These are phyloP conservation scores for Phalloptychus januarius DNA, from an alignment of 2,797 vertebrate genomes.

Conservation along the genomic window DNA sequence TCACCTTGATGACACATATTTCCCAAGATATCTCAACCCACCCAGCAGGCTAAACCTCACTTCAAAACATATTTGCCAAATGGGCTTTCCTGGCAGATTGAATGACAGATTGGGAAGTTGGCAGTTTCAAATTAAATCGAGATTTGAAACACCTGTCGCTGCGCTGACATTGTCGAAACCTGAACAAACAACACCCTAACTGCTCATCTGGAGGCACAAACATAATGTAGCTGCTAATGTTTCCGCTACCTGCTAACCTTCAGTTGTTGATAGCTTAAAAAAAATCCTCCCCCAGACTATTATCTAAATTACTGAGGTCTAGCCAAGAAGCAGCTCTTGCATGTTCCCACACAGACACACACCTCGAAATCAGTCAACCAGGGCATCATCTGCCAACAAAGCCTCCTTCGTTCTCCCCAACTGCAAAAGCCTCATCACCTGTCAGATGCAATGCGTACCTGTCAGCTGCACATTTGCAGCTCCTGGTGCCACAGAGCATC, in stretches of 20 bases:
- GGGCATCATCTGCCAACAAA: constrained; percentile 35
- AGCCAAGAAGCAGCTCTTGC: constrained; percentile 41
- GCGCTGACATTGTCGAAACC: constrained; percentile 23
- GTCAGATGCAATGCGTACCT: constrained; percentile 62
- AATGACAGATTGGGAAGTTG: constrained; percentile 33
- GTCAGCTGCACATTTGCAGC: constrained; percentile 61
- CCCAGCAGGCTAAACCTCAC: constrained; percentile 15
- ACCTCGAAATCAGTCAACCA: constrained; percentile 62
- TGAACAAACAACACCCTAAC: constrained; percentile 25
- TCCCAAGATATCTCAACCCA: constrained; percentile 14
- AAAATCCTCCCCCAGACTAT: constrained; percentile 46
- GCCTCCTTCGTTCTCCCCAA: constrained; percentile 30
- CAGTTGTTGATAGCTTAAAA: constrained; percentile 36
- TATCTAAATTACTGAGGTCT: constrained; percentile 49
- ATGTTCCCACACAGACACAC: constrained; percentile 59
- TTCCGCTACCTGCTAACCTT: constrained; percentile 40
- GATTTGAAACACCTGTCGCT: constrained; percentile 28
- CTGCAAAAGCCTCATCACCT: constrained; percentile 62
- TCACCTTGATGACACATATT: constrained; percentile 8
- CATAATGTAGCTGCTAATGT: constrained; percentile 16
- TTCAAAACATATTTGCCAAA: constrained; percentile 8
- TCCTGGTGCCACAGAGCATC: constrained; percentile 46
- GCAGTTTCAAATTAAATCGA: constrained; percentile 47
- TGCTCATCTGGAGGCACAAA: constrained; percentile 19
- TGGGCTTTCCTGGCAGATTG: constrained; percentile 20